Evolutionary conservation across 23 tunicate genomes (phyloP).

Genomic region (Styela clava): DNA sequence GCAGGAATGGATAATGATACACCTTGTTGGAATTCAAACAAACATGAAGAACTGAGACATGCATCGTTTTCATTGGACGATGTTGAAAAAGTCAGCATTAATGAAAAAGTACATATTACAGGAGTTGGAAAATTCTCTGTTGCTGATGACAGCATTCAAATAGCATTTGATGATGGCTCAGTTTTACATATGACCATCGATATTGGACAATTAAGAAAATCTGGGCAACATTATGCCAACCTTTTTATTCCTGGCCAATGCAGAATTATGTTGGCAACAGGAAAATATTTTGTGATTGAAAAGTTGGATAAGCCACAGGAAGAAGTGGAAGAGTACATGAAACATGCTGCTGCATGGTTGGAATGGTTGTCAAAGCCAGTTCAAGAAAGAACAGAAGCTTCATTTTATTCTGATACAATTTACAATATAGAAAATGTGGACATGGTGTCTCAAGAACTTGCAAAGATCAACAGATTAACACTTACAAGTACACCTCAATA

Average conservation of each 20-base stretch:
- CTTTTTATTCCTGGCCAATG: constrained; percentile 19
- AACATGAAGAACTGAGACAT: not conserved
- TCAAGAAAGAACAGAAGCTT: constrained; percentile 3
- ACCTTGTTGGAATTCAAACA: not conserved
- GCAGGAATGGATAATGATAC: not conserved
- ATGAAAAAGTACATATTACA: constrained; percentile 32
- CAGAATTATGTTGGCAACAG: constrained; percentile 40
- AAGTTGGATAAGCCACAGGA: constrained; percentile 10
- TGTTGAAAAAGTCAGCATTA: not conserved
- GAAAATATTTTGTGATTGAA: constrained; percentile 22
- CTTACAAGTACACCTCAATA: not conserved
- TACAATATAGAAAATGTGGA: constrained; percentile 33
- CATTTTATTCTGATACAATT: constrained; percentile 57
- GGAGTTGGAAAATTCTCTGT: constrained; percentile 50
- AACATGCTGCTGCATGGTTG: constrained; percentile 59
- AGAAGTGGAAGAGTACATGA: constrained; percentile 28
- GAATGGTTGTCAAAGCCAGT: constrained; percentile 43
- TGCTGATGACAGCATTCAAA: constrained; percentile 45
- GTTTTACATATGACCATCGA: constrained; percentile 36
- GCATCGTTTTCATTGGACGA: not conserved
- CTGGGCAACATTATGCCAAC: not conserved
- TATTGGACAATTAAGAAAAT: not conserved
- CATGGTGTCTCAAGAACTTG: constrained; percentile 50
- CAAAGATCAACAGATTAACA: constrained; percentile 50
- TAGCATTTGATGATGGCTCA: constrained; percentile 55